These are phyloP conservation scores for Mycteria americana DNA, from an alignment of 2,797 vertebrate species.

Conservation along the genomic window DNA sequence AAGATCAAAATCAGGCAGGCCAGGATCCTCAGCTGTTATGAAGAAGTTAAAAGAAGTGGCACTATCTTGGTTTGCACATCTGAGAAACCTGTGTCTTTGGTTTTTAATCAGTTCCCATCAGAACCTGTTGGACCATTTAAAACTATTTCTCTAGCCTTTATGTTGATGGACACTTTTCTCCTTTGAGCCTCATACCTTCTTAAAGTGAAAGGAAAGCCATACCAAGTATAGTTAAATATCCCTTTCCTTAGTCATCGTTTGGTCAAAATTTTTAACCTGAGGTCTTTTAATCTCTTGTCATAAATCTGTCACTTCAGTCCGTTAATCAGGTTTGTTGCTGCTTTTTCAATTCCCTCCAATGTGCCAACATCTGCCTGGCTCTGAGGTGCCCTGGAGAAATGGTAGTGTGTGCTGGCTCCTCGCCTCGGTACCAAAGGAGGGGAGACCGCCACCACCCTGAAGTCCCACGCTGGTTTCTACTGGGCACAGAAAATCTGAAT, in stretches of 20 bases:
- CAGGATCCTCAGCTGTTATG: neutral
- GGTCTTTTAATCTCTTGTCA: neutral
- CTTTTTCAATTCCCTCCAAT: neutral
- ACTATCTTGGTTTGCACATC: neutral
- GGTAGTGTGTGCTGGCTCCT: neutral
- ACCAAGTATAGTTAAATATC: neutral
- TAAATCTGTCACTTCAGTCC: neutral
- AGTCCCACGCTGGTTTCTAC: neutral
- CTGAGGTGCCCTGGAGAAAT: neutral
- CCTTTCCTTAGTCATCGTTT: neutral
- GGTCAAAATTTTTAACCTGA: neutral
- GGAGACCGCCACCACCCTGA: neutral
- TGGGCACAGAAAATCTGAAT: neutral
- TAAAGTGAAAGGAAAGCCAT: neutral
- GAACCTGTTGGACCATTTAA: neutral
- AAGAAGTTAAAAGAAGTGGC: neutral
- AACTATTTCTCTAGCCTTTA: neutral
- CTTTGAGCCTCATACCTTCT: neutral
- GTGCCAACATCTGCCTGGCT: neutral
- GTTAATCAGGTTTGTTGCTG: neutral
- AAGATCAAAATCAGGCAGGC: neutral
- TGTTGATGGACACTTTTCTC: neutral
- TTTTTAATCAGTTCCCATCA: neutral
- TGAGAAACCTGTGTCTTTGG: neutral
- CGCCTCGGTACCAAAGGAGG: rapidly evolving